phyloP scores from a whole-genome alignment of 1,140 invertebrate species.

The Platyscapa corneri region DNA sequence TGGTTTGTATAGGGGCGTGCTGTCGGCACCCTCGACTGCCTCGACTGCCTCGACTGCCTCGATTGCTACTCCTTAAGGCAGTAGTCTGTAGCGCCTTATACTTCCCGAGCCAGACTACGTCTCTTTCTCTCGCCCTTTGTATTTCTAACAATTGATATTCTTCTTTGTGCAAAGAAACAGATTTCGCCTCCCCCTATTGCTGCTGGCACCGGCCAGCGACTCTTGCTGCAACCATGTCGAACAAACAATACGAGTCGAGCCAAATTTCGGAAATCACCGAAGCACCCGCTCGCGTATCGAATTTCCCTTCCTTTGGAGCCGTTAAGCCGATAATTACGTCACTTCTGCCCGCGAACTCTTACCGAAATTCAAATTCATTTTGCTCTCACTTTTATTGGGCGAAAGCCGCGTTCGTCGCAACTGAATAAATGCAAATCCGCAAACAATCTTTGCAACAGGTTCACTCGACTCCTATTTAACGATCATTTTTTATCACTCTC shows the following conservation, averaged over 20 bases:
- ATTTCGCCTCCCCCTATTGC: slow-evolving; percentile 57
- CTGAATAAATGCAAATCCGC: too few relatives aligned
- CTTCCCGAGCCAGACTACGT: slow-evolving; percentile 55
- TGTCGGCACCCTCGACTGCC: slow-evolving; percentile 52
- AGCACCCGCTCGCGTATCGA: slow-evolving; percentile 42
- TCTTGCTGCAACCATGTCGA: slow-evolving; percentile 63
- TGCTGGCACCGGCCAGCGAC: slow-evolving; percentile 6
- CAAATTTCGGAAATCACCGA: slow-evolving; percentile 69
- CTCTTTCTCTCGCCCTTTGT: slow-evolving; percentile 71
- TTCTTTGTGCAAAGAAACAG: slow-evolving; percentile 74
- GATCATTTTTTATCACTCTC: too few relatives aligned
- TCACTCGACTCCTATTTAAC: too few relatives aligned
- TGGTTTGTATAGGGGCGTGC: slow-evolving; percentile 71
- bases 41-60: neutral
- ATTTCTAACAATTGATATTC: slow-evolving; percentile 76
- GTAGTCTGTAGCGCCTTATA: slow-evolving; percentile 28
- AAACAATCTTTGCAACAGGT: too few relatives aligned
- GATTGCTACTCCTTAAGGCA: slow-evolving; percentile 31
- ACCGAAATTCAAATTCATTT: neutral
- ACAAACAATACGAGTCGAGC: slow-evolving; percentile 69
- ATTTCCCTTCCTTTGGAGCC: neutral
- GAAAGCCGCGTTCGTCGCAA: neutral
- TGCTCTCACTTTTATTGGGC: neutral
- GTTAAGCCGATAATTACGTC: slow-evolving; percentile 21
- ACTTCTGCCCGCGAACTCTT: neutral